Evolutionary conservation across 2,797 vertebrate genomes (phyloP), one percentile per base, ranked within the genome.

Genomic region (Lagodon rhomboides): DNA sequence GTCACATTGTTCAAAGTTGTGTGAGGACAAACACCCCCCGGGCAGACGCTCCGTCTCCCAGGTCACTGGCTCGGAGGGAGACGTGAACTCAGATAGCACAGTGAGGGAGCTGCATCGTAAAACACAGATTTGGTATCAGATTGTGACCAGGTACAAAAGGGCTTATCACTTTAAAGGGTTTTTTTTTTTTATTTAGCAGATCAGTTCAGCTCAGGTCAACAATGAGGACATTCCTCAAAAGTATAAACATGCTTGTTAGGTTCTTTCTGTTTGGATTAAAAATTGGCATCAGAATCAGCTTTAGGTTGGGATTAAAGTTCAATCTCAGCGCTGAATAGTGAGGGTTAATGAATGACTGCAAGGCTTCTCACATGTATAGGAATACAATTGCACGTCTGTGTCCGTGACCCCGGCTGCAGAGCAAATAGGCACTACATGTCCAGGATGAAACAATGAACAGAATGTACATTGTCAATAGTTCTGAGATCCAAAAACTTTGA

Each of bases 21-120:
- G 69, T 80, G 76, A 83, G 87, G 86, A 90, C 86, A 92, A 88
- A 86, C 87, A 87, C 85, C 87, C 85, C 74, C 78, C 7, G 69
- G 44, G 84, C 75, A 79, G 53, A 79, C 77, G 61, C 68, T 34
- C 66, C 76, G 68, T 53, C 67, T 78, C 79, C 82, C 59, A 78
- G 85, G 88, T 88, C 86, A 85, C 55, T 62, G 70, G 18, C 80
- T 79, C 79, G 77, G 59, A 82, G 65, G 70, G 70, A 89, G 72
- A 84, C 47, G 3, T 80, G 68, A 85, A 79, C 75, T 79, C 73
- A 84, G 49, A 75, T 68, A 79, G 47, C 75, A 71, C 61, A 58
- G 73, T 1, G 38, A 25, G 46, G 13, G 27, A 54, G 60, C 46
- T 20, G 27, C 58, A 44, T 9, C 51, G 73, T 68, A 62, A 79